These are phyloP conservation scores for Icerya purchasi DNA, from an alignment of 2,888 invertebrate species.

Conservation along the genomic window DNA sequence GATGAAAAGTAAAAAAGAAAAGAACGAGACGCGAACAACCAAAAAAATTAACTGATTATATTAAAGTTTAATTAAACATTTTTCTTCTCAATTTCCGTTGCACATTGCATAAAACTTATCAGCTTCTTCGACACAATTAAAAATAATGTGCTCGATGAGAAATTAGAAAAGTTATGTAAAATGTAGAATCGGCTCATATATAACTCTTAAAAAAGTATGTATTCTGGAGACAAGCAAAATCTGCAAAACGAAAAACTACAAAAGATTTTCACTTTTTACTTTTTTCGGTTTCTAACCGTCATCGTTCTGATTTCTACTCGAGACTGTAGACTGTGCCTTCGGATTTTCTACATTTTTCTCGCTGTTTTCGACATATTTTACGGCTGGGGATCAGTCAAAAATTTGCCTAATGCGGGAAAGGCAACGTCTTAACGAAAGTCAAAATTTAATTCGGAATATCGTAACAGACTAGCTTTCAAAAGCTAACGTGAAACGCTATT, in stretches of 20 bases:
- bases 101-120: slow-evolving; percentile 4
- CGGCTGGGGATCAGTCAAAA: too few relatives aligned
- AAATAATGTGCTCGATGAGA: too few relatives aligned
- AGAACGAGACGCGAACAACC: background rate
- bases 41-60: background rate
- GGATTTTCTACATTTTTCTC: background rate
- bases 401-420: too few relatives aligned
- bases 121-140: slow-evolving; percentile 5
- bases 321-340: background rate
- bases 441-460: too few relatives aligned
- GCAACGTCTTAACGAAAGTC: too few relatives aligned
- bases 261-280: background rate
- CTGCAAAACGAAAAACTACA: background rate
- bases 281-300: background rate
- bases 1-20: background rate
- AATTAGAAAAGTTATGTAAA: too few relatives aligned
- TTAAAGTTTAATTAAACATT: too few relatives aligned
- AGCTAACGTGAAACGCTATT: too few relatives aligned
- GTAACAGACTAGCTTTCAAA: too few relatives aligned
- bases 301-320: background rate
- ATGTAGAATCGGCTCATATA: background rate
- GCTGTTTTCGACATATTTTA: too few relatives aligned
- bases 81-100: background rate
- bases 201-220: background rate
- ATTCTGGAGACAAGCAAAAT: background rate